Conservation (phyloP, 2,797 vertebrate genomes). For the Octomys mimax region DNA sequence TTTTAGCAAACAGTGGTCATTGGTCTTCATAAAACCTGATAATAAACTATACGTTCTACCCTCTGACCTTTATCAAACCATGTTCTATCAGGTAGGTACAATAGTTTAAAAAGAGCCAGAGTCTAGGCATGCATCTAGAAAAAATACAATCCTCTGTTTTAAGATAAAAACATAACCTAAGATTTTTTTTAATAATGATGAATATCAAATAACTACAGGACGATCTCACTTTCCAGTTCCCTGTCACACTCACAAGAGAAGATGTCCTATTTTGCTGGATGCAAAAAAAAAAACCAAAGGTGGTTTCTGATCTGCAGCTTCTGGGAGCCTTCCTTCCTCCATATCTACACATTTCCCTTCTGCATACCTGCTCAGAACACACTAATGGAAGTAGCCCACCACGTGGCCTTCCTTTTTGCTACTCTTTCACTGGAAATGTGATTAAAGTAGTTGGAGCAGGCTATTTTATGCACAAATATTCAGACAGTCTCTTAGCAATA, state of each 20-base stretch:
- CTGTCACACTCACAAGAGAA: slow-evolving; percentile 6
- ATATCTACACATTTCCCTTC: slow-evolving; percentile 22
- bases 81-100: neutral
- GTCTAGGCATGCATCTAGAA: neutral
- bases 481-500: slow-evolving; percentile 91
- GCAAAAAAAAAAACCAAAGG: slow-evolving; percentile 22
- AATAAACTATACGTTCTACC: neutral
- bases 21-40: neutral
- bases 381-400: slow-evolving; percentile 69
- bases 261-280: slow-evolving; percentile 9
- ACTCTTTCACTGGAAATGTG: slow-evolving; percentile 85
- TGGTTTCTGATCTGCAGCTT: slow-evolving; percentile 32
- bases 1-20: neutral
- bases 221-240: neutral
- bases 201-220: slow-evolving; percentile 46
- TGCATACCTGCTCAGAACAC: slow-evolving; percentile 63
- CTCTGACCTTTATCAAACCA: neutral
- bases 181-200: neutral
- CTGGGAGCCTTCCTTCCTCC: slow-evolving; percentile 45
- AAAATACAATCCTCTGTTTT: neutral
- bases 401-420: slow-evolving; percentile 73
- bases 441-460: slow-evolving; percentile 88
- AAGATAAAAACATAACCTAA: neutral
- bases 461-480: slow-evolving; percentile 88
- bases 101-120: neutral